These are phyloP conservation scores for Oenanthe oenanthe DNA, from an alignment of 2,113 vertebrate species.

Conservation along the genomic window DNA sequence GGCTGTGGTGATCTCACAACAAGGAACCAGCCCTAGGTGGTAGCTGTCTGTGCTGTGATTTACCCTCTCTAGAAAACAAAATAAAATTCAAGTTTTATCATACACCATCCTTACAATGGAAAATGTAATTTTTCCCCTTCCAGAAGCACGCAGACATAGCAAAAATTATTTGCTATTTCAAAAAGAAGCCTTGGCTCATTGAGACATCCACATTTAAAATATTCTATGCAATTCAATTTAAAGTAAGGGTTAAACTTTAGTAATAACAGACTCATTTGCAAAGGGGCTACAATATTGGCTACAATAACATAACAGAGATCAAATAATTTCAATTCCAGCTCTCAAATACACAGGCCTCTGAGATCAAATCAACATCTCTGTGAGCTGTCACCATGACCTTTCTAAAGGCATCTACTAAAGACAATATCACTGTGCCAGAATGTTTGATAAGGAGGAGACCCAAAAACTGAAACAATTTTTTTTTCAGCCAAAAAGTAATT, in stretches of 20 bases:
- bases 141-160: background rate
- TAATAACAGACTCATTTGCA: background rate
- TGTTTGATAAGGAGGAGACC: background rate
- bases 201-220: background rate
- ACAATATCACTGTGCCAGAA: background rate
- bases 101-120: background rate
- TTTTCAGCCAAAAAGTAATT: background rate
- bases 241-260: background rate
- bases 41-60: background rate
- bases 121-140: background rate
- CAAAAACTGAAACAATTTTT: background rate
- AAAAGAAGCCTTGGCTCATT: background rate
- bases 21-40: background rate
- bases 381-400: background rate
- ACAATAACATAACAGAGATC: background rate
- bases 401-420: background rate
- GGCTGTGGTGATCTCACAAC: background rate
- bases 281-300: background rate
- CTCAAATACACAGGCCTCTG: background rate
- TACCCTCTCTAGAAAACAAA: background rate
- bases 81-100: background rate
- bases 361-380: background rate
- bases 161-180: background rate
- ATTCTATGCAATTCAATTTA: background rate
- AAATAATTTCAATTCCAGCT: background rate